phyloP scores from a whole-genome alignment of 2,888 invertebrate species.

The Synergus itoensis region DNA sequence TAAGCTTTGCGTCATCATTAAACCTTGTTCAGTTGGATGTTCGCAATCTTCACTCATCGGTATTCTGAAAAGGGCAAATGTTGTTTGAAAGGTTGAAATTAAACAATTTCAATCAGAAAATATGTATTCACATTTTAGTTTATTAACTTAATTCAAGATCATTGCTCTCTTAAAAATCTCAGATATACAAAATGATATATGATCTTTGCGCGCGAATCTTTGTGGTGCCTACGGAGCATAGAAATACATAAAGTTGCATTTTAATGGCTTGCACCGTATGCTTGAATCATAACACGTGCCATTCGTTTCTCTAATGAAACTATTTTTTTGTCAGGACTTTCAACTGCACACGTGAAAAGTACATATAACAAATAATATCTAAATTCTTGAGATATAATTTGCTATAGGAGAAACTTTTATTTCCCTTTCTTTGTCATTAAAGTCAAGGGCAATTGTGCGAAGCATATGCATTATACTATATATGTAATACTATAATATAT shows the following conservation, averaged over 20 bases:
- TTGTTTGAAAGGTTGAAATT: too few species aligned
- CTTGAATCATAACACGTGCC: not conserved
- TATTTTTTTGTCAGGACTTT: slow-evolving; percentile 8
- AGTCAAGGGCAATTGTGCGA: not conserved
- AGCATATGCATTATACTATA: too few species aligned
- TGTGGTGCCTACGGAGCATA: not conserved
- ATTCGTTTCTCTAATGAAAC: not conserved
- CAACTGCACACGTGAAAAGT: not conserved
- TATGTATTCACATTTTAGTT: too few species aligned
- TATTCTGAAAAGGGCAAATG: too few species aligned
- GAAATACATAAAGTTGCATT: not conserved
- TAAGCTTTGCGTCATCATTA: too few species aligned
- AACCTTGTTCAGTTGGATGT: too few species aligned
- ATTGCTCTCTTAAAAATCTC: not conserved
- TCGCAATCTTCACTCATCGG: too few species aligned
- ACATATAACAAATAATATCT: not conserved
- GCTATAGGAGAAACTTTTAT: not conserved
- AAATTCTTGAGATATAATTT: not conserved
- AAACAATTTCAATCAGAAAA: not conserved
- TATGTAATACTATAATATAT: too few species aligned
- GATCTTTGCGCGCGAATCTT: not conserved
- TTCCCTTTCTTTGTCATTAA: not conserved
- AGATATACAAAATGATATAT: not conserved
- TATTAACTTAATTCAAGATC: not conserved
- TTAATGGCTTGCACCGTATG: not conserved